These are phyloP conservation scores for Galeopsomyia nigrocyanea DNA, from an alignment of 2,888 invertebrate species.

Conservation along the genomic window DNA sequence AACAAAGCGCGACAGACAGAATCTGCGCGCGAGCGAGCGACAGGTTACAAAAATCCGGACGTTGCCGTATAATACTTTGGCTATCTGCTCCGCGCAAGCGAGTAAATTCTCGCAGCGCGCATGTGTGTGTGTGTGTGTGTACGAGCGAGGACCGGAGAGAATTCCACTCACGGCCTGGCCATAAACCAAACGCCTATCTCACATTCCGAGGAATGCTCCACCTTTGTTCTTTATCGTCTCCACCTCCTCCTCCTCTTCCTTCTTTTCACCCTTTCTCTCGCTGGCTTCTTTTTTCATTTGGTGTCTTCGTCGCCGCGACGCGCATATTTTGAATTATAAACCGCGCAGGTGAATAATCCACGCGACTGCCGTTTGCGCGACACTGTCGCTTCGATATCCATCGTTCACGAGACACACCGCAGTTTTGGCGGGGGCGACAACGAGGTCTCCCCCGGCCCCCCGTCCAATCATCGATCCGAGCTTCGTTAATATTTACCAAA, in stretches of 20 bases:
- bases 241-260: conserved; percentile 6
- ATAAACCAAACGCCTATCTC: conserved; percentile 54
- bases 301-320: background rate
- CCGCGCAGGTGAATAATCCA: conserved; percentile 38
- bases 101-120: conserved; percentile 50
- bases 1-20: too few relatives aligned
- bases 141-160: conserved; percentile 44
- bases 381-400: background rate
- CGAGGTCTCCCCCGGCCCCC: too few relatives aligned
- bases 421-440: too few relatives aligned
- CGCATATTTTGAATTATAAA: conserved; percentile 46
- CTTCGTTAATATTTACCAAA: too few relatives aligned
- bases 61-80: conserved; percentile 30
- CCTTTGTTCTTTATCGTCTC: conserved; percentile 47
- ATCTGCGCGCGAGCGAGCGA: background rate
- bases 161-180: conserved; percentile 54
- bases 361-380: conserved; percentile 1
- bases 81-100: conserved; percentile 44
- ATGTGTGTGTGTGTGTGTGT: conserved; percentile 1
- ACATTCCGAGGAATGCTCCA: conserved; percentile 48
- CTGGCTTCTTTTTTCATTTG: background rate
- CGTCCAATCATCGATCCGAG: too few relatives aligned
- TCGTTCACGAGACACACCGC: too few relatives aligned
- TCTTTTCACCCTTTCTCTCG: conserved; percentile 1
- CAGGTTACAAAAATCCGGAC: conserved; percentile 47